Conservation (phyloP, 2,888 invertebrate genomes). For the Escarpia spicata region DNA sequence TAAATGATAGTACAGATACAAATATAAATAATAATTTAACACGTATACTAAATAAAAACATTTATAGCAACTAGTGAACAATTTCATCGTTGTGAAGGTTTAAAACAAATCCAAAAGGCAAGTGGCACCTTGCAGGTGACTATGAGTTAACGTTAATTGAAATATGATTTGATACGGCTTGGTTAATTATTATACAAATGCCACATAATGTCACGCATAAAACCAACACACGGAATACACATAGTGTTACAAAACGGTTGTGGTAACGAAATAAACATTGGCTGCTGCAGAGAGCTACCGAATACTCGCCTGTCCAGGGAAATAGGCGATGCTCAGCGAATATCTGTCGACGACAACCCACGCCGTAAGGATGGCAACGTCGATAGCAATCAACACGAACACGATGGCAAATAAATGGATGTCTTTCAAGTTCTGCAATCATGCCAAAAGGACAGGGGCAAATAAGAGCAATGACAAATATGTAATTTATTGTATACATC, state of each 20-base stretch:
- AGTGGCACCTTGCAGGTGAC: too few relatives aligned
- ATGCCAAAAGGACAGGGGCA: neutral
- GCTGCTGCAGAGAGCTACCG: neutral
- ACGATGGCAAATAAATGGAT: slow-evolving; percentile 45
- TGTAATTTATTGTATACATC: neutral
- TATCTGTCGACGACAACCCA: slow-evolving; percentile 46
- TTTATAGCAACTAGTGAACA: too few relatives aligned
- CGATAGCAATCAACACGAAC: slow-evolving; percentile 40
- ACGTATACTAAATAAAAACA: too few relatives aligned
- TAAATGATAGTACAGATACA: too few relatives aligned
- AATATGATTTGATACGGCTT: too few relatives aligned
- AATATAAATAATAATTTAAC: too few relatives aligned
- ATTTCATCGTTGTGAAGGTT: too few relatives aligned
- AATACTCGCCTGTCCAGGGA: neutral
- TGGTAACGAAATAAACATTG: neutral
- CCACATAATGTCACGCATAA: neutral
- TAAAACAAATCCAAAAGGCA: too few relatives aligned
- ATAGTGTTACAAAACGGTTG: neutral
- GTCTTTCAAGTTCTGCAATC: slow-evolving; percentile 40
- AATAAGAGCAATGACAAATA: neutral
- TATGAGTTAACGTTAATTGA: too few relatives aligned
- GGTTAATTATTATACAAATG: too few relatives aligned
- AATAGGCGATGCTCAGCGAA: neutral
- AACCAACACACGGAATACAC: neutral
- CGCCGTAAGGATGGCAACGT: slow-evolving; percentile 44